Evolutionary conservation across 2,113 vertebrate genomes (phyloP).

Genomic region (human): GRCh38 chr9:90686001-90686500

Average conservation of each 20-base stretch:
- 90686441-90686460: too few relatives aligned
- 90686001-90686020: rapidly evolving
- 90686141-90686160: neutral
- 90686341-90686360: too few relatives aligned
- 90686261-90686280: neutral
- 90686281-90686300: too few relatives aligned
- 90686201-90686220: neutral
- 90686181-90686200: neutral
- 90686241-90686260: neutral
- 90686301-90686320: too few relatives aligned
- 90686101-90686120: neutral
- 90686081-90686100: neutral
- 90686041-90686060: neutral
- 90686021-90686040: neutral
- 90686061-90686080: neutral
- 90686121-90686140: neutral
- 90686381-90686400: too few relatives aligned
- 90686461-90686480: too few relatives aligned
- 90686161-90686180: neutral
- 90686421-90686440: too few relatives aligned
- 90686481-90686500: too few relatives aligned
- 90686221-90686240: neutral
- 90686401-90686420: too few relatives aligned
- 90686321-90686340: too few relatives aligned
- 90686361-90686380: too few relatives aligned